phyloP scores from a whole-genome alignment of 2,797 vertebrate genomes.

The Microtus californicus region DNA sequence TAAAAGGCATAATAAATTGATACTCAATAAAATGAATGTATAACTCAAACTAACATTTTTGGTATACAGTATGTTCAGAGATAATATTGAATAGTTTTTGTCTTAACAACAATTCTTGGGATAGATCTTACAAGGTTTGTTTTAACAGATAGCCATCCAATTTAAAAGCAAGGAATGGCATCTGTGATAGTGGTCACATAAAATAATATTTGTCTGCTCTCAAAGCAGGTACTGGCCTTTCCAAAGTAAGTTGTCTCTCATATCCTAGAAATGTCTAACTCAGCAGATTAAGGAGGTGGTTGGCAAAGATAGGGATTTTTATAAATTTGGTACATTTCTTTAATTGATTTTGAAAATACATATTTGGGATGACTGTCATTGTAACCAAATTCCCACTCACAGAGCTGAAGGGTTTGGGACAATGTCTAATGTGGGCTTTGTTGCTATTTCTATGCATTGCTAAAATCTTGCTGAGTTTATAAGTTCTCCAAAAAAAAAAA shows the following conservation, averaged over 20 bases:
- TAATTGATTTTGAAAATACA: not conserved
- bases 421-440: not conserved
- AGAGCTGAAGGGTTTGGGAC: not conserved
- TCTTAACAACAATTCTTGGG: not conserved
- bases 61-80: not conserved
- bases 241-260: not conserved
- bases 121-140: not conserved
- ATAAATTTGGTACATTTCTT: not conserved
- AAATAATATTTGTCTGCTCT: not conserved
- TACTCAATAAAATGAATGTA: not conserved
- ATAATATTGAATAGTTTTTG: not conserved
- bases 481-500: not conserved
- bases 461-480: not conserved
- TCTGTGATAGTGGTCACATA: not conserved
- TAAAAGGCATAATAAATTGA: not conserved
- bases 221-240: not conserved
- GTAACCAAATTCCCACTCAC: slow-evolving; percentile 7
- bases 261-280: not conserved
- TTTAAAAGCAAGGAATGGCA: not conserved
- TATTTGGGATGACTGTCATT: not conserved
- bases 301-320: not conserved
- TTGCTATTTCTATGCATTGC: not conserved
- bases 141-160: not conserved
- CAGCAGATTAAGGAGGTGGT: not conserved
- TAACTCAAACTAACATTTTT: not conserved